Base-by-base conservation (phyloP, 2,113 vertebrate species). In the Seriola aureovittata region DNA sequence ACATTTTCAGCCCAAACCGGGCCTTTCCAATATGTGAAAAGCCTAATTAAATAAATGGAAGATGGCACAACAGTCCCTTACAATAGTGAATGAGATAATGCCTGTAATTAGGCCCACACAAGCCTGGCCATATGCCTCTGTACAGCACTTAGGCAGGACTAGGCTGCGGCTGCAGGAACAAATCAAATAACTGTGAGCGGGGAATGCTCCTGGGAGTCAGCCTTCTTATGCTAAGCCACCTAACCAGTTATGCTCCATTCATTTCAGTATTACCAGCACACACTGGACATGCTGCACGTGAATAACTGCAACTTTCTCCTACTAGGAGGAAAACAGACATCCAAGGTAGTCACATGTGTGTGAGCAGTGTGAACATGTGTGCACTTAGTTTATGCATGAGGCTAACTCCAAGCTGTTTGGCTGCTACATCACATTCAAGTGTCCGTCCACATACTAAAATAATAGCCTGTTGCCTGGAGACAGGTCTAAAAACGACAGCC, bases 41-140 rank as follows among this genome's bases (percentile, higher is more conserved):
- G 96, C 96, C 96, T 97, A 98, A 99, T 98, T 97, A 97, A 98
- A 99, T 98, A 97, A 98, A 97, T 97, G 96, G 96, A 96, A 97
- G 97, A 98, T 95, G 95, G 96, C 95, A 96, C 96, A 96, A 96
- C 94, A 96, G 96, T 96, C 93, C 94, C 95, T 95, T 96, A 97
- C 96, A 96, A 97, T 95, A 93, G 96, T 89, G 96, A 96, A 96
- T 96, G 93, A 92, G 95, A 97, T 96, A 97, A 97, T 97, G 96
- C 93, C 93, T 95, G 94, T 97, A 97, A 99, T 98, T 98, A 98
- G 95, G 93, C 89, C 94, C 85, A 85, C 93, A 74, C 92, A 95
- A 89, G 91, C 93, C 96, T 93, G 87, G 95, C 96, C 96, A 95
- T 96, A 96, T 96, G 96, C 94, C 93, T 95, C 71, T 66, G 78